A percentile compares a stretch with the other conserved stretches of the same genome.
Conservation (phyloP, 2,888 invertebrate genomes). For the Laothoe populi region DNA sequence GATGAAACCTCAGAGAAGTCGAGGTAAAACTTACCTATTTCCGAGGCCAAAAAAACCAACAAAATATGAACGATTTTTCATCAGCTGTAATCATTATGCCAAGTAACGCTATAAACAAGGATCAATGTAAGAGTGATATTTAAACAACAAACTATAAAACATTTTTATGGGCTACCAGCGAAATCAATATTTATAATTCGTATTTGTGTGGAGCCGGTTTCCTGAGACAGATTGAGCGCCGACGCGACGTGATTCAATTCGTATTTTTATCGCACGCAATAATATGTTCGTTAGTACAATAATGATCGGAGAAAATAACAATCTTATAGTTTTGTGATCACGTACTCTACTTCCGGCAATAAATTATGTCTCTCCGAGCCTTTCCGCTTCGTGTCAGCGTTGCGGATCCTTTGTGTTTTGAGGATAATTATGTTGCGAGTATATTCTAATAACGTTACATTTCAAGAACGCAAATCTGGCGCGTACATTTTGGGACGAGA, state of each 20-base stretch:
- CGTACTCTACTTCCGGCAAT: conserved; percentile 28
- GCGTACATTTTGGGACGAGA: no score
- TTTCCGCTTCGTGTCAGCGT: conserved; percentile 6
- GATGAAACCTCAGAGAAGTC: no score
- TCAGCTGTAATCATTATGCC: not conserved
- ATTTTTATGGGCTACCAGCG: conserved; percentile 10
- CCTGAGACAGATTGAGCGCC: conserved; percentile 10
- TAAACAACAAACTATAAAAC: conserved; percentile 8
- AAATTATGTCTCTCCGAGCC: conserved; percentile 25
- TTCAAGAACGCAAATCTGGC: not conserved
- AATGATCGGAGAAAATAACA: conserved; percentile 22
- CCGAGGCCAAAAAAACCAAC: no score
- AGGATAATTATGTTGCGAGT: conserved; percentile 9
- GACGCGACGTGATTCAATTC: conserved; percentile 38
- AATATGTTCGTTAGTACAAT: conserved; percentile 36
- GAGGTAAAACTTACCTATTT: no score
- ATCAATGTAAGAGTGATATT: not conserved
- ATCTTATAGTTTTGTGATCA: conserved; percentile 22
- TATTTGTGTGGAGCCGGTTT: conserved; percentile 12
- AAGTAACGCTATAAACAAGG: not conserved
- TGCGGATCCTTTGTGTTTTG: conserved; percentile 14
- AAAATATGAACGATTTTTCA: no score
- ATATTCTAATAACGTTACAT: conserved; percentile 1
- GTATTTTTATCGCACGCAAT: conserved; percentile 28
- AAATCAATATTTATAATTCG: conserved; percentile 21